phyloP scores from a whole-genome alignment of 2,888 invertebrate genomes.

The Cylloceria caligata region DNA sequence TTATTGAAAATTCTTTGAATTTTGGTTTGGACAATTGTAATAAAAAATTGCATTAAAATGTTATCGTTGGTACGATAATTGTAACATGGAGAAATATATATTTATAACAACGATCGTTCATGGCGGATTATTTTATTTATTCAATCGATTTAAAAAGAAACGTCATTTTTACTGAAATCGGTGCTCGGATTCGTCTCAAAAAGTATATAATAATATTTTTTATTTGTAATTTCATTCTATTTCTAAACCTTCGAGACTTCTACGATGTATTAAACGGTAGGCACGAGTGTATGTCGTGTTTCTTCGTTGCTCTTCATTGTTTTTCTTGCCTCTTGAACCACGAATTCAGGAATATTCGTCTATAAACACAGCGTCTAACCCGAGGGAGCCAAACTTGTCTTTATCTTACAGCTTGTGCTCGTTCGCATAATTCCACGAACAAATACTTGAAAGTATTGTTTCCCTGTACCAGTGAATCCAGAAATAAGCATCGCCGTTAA shows the following conservation, averaged over 20 bases:
- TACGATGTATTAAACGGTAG: slow-evolving; percentile 18
- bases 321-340: slow-evolving; percentile 16
- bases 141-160: too few species aligned
- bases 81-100: too few species aligned
- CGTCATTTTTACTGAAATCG: too few species aligned
- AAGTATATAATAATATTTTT: too few species aligned
- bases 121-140: too few species aligned
- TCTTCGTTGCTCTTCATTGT: slow-evolving; percentile 19
- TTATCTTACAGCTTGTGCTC: slow-evolving; percentile 21
- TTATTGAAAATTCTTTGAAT: neutral
- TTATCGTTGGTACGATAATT: neutral
- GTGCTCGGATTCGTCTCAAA: too few species aligned
- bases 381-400: slow-evolving; percentile 39
- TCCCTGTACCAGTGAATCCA: neutral
- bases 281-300: slow-evolving; percentile 3
- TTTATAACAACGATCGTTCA: too few species aligned
- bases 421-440: neutral
- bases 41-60: neutral
- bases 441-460: neutral
- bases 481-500: neutral
- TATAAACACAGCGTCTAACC: slow-evolving; percentile 37
- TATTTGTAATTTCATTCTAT: neutral
- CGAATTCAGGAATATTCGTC: slow-evolving; percentile 1
- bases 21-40: too few species aligned
- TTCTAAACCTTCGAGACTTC: neutral